phyloP scores from a whole-genome alignment of 2,797 vertebrate species.

The Lagodon rhomboides region DNA sequence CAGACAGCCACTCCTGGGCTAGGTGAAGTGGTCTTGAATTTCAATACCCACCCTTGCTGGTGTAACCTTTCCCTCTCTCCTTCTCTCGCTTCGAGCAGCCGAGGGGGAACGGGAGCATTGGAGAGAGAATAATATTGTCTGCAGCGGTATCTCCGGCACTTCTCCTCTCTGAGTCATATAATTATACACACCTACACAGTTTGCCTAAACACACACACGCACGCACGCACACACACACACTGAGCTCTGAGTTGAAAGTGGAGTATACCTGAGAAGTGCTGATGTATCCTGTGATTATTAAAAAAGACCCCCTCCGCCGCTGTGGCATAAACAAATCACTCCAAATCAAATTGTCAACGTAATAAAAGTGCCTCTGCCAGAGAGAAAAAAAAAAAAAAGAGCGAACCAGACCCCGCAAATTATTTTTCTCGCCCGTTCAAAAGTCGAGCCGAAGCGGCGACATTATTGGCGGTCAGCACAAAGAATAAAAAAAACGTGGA shows the following conservation, averaged over 20 bases:
- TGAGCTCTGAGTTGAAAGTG: slow-evolving; percentile 50
- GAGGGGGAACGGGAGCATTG: slow-evolving; percentile 48
- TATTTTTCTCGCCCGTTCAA: slow-evolving; percentile 35
- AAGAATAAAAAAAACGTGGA: background rate
- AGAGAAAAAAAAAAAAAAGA: slow-evolving; percentile 22
- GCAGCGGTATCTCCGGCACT: slow-evolving; percentile 69
- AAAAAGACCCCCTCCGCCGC: slow-evolving; percentile 26
- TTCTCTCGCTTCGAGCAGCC: slow-evolving; percentile 53
- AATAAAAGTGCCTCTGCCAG: slow-evolving; percentile 47
- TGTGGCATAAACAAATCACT: slow-evolving; percentile 63
- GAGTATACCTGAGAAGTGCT: slow-evolving; percentile 49
- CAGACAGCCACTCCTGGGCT: slow-evolving; percentile 83
- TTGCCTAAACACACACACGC: slow-evolving; percentile 53
- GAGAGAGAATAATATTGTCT: slow-evolving; percentile 79
- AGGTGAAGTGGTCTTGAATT: slow-evolving; percentile 89
- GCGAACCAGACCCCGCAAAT: slow-evolving; percentile 27
- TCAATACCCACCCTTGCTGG: slow-evolving; percentile 82
- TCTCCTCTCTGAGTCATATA: slow-evolving; percentile 72
- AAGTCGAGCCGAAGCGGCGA: slow-evolving; percentile 5
- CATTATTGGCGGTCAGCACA: background rate
- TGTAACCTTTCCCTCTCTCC: slow-evolving; percentile 80
- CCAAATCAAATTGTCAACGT: slow-evolving; percentile 56
- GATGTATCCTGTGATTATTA: slow-evolving; percentile 68
- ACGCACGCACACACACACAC: slow-evolving; percentile 10
- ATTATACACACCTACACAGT: slow-evolving; percentile 79